Conservation (phyloP, 1,140 invertebrate species). For the Anagrus nilaparvatae region DNA sequence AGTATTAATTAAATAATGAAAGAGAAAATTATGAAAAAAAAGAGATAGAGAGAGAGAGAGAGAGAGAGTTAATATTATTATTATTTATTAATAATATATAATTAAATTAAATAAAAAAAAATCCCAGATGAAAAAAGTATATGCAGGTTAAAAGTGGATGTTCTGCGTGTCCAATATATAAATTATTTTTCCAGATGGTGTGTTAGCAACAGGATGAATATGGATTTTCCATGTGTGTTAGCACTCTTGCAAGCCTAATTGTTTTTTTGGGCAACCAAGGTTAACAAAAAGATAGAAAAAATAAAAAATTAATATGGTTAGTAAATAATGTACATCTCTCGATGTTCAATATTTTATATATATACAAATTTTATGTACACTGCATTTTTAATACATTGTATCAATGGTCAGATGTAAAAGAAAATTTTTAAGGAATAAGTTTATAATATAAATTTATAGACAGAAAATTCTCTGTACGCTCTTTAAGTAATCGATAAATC, state of each 20-base stretch:
- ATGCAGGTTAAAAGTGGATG: slow-evolving; percentile 39
- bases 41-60: slow-evolving; percentile 37
- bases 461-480: background rate
- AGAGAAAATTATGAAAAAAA: slow-evolving; percentile 34
- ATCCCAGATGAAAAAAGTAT: slow-evolving; percentile 41
- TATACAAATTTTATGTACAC: too few relatives aligned
- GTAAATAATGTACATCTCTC: slow-evolving; percentile 35
- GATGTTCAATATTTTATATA: slow-evolving; percentile 7
- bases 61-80: too few relatives aligned
- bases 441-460: slow-evolving; percentile 1
- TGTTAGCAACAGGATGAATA: slow-evolving; percentile 36
- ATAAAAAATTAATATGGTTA: slow-evolving; percentile 53
- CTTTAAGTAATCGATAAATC: background rate
- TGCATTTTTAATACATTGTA: too few relatives aligned
- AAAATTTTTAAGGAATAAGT: slow-evolving; percentile 1
- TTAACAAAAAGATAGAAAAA: slow-evolving; percentile 53
- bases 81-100: too few relatives aligned
- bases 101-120: too few relatives aligned
- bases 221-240: slow-evolving; percentile 49
- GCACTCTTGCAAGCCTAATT: slow-evolving; percentile 58
- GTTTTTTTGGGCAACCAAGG: slow-evolving; percentile 49
- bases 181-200: slow-evolving; percentile 46
- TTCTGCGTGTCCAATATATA: slow-evolving; percentile 37
- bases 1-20: slow-evolving; percentile 22
- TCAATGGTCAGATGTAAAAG: too few relatives aligned